Evolutionary conservation across 2,113 vertebrate genomes (phyloP).

Genomic region (Saccopteryx bilineata): DNA sequence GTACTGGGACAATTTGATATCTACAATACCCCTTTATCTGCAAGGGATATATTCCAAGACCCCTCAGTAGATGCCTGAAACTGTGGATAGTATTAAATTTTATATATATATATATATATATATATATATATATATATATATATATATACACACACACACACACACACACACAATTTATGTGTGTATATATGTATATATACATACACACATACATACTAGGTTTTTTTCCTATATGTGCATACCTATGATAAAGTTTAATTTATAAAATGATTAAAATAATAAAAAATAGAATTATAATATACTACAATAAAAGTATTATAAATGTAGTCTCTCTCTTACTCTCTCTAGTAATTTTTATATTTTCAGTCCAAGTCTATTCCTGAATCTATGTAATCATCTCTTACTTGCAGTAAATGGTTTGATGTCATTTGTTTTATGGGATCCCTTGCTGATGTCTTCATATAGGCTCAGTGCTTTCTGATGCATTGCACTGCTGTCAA

Average conservation of each 20-base stretch:
- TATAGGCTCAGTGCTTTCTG: neutral
- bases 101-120: neutral
- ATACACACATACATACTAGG: neutral
- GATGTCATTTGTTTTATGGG: neutral
- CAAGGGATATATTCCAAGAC: neutral
- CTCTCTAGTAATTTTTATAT: neutral
- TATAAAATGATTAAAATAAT: neutral
- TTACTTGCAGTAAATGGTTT: neutral
- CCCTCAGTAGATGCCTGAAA: neutral
- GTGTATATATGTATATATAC: too few species aligned
- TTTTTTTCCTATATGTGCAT: neutral
- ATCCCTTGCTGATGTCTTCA: neutral
- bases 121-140: too few species aligned
- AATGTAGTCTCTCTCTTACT: neutral
- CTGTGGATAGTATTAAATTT: neutral
- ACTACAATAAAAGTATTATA: neutral
- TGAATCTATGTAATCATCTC: neutral
- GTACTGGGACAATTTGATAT: conserved; percentile 4
- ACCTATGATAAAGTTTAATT: neutral
- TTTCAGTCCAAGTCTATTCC: neutral
- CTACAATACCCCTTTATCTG: neutral
- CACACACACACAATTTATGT: too few species aligned
- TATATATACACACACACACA: too few species aligned
- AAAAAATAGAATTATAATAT: neutral
- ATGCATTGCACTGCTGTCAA: neutral